These are phyloP conservation scores for Vulpes vulpes DNA, from an alignment of 2,113 vertebrate genomes.

Conservation along the genomic window DNA sequence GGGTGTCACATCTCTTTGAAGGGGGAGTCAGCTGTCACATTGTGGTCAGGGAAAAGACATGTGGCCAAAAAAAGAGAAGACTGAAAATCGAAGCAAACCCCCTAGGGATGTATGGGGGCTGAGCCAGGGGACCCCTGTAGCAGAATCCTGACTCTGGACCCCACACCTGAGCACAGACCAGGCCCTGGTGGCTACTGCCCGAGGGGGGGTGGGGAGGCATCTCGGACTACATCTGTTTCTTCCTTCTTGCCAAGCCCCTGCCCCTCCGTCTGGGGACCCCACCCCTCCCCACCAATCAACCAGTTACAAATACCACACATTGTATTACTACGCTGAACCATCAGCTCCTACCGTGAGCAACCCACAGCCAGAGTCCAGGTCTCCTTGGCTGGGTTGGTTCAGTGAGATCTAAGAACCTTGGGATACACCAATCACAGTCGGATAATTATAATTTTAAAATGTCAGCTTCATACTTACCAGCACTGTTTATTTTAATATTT, in stretches of 20 bases:
- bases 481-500: constrained; percentile 88
- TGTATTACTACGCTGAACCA: constrained; percentile 78
- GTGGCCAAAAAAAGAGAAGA: constrained; percentile 36
- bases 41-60: constrained; percentile 45
- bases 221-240: constrained; percentile 7
- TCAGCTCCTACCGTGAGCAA: constrained; percentile 55
- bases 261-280: constrained; percentile 51
- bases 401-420: constrained; percentile 83
- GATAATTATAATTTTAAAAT: constrained; percentile 86
- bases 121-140: background rate
- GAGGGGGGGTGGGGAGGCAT: constrained; percentile 57
- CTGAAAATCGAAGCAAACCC: constrained; percentile 34
- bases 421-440: constrained; percentile 87
- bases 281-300: constrained; percentile 73
- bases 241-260: constrained; percentile 63
- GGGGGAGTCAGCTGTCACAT: background rate
- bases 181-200: constrained; percentile 28
- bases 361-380: constrained; percentile 29
- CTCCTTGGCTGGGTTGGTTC: constrained; percentile 78
- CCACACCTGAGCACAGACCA: constrained; percentile 9
- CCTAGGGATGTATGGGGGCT: constrained; percentile 51
- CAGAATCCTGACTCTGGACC: background rate
- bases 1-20: background rate
- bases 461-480: constrained; percentile 85
- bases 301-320: constrained; percentile 79